Conservation (phyloP, 2,797 vertebrate species). For the Rhabdophis nuchalis region DNA sequence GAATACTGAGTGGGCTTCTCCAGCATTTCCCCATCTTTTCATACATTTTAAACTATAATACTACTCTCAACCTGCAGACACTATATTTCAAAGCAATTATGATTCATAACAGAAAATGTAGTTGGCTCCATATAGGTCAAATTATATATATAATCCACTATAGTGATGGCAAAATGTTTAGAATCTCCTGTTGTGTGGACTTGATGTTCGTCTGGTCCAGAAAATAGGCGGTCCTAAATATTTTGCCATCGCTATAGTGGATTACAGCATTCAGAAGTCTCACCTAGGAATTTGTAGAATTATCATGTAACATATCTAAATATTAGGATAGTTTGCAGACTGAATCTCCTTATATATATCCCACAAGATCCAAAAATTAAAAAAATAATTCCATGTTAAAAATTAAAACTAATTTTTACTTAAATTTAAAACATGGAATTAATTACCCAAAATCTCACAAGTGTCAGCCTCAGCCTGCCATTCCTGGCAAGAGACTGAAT, state of each 20-base stretch:
- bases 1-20: not conserved
- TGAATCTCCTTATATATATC: not conserved
- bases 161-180: no score
- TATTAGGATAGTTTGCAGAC: not conserved
- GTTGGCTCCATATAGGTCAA: not conserved
- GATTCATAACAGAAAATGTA: not conserved
- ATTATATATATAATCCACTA: not conserved
- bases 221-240: not conserved
- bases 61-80: not conserved
- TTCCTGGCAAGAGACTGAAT: not conserved
- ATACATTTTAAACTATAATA: not conserved
- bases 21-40: no score
- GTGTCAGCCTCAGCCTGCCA: no score
- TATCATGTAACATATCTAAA: not conserved
- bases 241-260: not conserved
- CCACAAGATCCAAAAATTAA: not conserved
- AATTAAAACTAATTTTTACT: not conserved
- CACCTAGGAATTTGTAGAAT: not conserved
- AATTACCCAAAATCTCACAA: not conserved
- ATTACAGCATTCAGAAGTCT: not conserved
- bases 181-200: no score
- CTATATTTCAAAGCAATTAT: not conserved
- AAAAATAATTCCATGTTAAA: not conserved
- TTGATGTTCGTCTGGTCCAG: no score
- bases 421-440: not conserved